Base-by-base conservation (phyloP, 2,797 vertebrate species). In the Pseudopleuronectes americanus region DNA sequence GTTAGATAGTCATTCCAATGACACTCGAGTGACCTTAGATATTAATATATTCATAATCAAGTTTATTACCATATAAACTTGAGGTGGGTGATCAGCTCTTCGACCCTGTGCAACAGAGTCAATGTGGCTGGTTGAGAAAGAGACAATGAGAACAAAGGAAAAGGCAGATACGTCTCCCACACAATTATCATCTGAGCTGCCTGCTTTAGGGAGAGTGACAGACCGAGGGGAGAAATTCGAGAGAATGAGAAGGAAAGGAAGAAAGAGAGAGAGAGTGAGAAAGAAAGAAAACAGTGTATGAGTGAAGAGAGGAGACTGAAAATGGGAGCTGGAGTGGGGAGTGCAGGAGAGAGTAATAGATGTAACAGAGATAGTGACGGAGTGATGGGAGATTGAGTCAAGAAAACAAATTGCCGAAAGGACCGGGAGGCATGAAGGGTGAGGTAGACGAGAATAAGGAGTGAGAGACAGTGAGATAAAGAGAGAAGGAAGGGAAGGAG, bases 171-270 rank as follows among this genome's bases (percentile, higher is more conserved):
- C 63, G 33, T 77, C 74, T 68, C 33, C 45, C 22, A 60, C 79
- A 83, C 75, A 86, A 85, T 92, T 86, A 89, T 71, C 71, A 68
- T 81, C 67, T 81, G 84, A 80, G 74, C 62, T 83, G 76, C 76
- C 66, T 63, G 71, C 81, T 85, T 81, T 72, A 62, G 64, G 47
- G 64, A 79, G 78, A 88, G 68, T 67, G 64, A 74, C 80, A 73
- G 71, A 71, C 57, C 0, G 52, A 64, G 64, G 41, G 76, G 73
- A 75, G 72, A 81, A 65, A 64, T 57, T 59, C 43, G 26, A 76
- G 65, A 6, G 72, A 57, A 36, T 47, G 48, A 61, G 31, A 60
- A n/a, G 23, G 24, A 24, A 4, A 24, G 24, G 3, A n/a, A n/a
- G n/a, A 41, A 13, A 41, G 38, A 41, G 38, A 69, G 13, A 41